phyloP scores from a whole-genome alignment of 2,113 vertebrate species.

The Athene noctua region DNA sequence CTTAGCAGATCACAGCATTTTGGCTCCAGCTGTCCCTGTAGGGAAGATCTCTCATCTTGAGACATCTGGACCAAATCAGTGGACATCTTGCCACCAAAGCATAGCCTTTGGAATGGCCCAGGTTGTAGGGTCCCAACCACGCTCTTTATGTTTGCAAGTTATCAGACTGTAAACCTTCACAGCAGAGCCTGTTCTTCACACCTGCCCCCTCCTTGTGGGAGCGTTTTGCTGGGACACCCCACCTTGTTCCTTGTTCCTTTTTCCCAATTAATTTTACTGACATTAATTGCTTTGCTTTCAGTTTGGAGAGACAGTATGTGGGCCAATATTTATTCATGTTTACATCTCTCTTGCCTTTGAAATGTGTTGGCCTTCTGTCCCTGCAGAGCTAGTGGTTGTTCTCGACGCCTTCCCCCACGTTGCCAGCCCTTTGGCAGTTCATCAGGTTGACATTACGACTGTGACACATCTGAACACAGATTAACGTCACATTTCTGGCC shows the following conservation, averaged over 20 bases:
- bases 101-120: neutral
- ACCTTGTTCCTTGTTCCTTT: neutral
- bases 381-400: neutral
- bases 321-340: neutral
- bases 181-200: neutral
- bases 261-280: neutral
- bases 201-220: neutral
- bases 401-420: neutral
- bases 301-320: neutral
- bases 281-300: neutral
- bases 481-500: neutral
- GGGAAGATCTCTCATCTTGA: neutral
- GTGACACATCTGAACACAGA: neutral
- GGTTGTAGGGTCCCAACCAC: neutral
- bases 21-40: constrained; percentile 8
- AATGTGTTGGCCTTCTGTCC: neutral
- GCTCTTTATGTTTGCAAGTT: neutral
- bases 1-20: neutral
- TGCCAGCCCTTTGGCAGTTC: neutral
- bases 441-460: rapidly evolving
- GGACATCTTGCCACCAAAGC: neutral
- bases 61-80: neutral
- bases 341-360: neutral
- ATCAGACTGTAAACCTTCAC: neutral
- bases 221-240: neutral